A percentile compares a stretch with the other conserved stretches of the same genome.
These are phyloP conservation scores for Rhingia rostrata DNA, from an alignment of 2,888 invertebrate genomes.

Conservation along the genomic window DNA sequence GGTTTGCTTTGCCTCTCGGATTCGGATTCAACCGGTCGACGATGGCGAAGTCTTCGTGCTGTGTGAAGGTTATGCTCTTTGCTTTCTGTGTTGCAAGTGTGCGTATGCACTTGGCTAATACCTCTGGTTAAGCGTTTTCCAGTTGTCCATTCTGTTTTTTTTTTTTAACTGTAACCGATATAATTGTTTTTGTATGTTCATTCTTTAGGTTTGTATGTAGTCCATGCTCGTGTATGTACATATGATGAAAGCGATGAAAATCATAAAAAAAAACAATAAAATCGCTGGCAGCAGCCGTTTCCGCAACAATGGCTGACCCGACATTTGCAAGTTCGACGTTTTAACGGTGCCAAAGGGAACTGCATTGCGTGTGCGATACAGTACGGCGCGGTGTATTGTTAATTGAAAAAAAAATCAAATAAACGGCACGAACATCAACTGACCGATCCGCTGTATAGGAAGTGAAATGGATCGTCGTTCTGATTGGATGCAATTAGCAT, in stretches of 20 bases:
- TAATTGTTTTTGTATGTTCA: constrained; percentile 39
- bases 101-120: constrained; percentile 40
- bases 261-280: constrained; percentile 44
- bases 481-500: constrained; percentile 63
- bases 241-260: constrained; percentile 37
- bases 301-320: constrained; percentile 64
- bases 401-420: constrained; percentile 48
- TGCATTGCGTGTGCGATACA: constrained; percentile 24
- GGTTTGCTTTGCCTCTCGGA: constrained; percentile 7
- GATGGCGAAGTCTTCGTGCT: constrained; percentile 12
- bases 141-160: constrained; percentile 1
- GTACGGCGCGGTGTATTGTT: constrained; percentile 26
- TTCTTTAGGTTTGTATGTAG: constrained; percentile 8
- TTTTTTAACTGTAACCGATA: constrained; percentile 65
- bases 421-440: constrained; percentile 33
- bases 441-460: constrained; percentile 14
- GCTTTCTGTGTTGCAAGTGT: constrained; percentile 27
- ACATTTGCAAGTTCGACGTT: constrained; percentile 29
- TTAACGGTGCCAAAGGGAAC: constrained; percentile 68
- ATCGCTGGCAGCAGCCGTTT: constrained; percentile 53
- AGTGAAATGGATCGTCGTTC: constrained; percentile 59
- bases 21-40: too few species aligned
- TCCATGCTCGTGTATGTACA: background rate
- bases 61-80: constrained; percentile 67
- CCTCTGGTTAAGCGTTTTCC: constrained; percentile 44